A percentile compares a stretch with the other conserved stretches of the same genome.
Evolutionary conservation across 2,797 vertebrate genomes (phyloP).

Genomic region (Sebastiscus tertius): DNA sequence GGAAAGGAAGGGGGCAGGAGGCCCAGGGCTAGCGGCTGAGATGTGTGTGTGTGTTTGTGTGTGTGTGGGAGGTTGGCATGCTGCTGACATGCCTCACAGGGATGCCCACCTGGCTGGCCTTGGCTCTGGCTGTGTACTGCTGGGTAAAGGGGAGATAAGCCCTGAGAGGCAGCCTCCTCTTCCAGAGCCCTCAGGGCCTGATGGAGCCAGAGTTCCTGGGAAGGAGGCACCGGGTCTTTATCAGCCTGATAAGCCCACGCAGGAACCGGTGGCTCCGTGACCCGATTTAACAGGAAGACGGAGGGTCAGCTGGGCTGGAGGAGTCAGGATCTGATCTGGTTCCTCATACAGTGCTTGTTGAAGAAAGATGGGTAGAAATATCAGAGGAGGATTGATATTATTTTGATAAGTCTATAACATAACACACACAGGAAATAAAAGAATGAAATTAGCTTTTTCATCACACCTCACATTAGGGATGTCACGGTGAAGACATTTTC

Average conservation of each 20-base stretch:
- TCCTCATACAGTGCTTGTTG: not conserved
- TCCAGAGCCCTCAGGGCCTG: conserved; percentile 26
- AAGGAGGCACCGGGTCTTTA: conserved; percentile 64
- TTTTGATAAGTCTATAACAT: not conserved
- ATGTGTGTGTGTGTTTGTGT: not conserved
- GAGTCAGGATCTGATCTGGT: conserved; percentile 18
- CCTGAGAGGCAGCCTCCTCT: conserved; percentile 57
- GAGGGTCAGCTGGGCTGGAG: conserved; percentile 44
- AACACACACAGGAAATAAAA: not conserved
- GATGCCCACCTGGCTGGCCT: conserved; percentile 72
- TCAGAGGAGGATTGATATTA: not conserved
- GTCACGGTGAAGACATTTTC: no score
- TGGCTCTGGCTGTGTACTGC: conserved; percentile 45
- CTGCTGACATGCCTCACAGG: conserved; percentile 41
- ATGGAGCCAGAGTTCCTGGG: conserved; percentile 46
- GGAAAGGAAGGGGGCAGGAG: conserved; percentile 19
- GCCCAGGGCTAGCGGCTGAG: conserved; percentile 15
- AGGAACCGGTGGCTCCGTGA: conserved; percentile 60
- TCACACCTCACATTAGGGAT: not conserved
- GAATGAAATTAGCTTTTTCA: not conserved
- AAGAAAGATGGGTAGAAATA: not conserved
- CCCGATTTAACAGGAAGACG: conserved; percentile 45
- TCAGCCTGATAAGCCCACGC: conserved; percentile 68
- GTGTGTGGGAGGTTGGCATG: conserved; percentile 29
- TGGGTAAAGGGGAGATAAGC: conserved; percentile 70